A percentile compares a stretch with the other conserved stretches of the same genome.
Evolutionary conservation across 2,888 invertebrate genomes (phyloP).

Genomic region (Phalera bucephala): DNA sequence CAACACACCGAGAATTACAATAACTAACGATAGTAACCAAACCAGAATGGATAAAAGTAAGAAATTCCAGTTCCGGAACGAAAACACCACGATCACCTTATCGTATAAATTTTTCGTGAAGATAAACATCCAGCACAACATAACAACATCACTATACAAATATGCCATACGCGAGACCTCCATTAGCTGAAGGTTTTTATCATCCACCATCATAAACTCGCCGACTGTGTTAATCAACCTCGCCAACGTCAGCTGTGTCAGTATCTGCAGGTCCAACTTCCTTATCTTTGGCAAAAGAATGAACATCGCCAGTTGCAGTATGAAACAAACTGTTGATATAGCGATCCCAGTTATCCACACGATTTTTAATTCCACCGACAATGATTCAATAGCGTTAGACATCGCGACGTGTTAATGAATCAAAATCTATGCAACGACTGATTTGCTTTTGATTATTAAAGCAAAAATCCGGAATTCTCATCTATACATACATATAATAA

Average conservation of each 20-base stretch:
- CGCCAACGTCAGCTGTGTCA: conserved; percentile 51
- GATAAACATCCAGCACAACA: conserved; percentile 59
- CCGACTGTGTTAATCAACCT: conserved; percentile 44
- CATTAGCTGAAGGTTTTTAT: conserved; percentile 1
- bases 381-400: neutral
- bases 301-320: conserved; percentile 42
- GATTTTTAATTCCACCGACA: neutral
- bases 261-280: conserved; percentile 54
- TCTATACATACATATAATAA: no score
- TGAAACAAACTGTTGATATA: conserved; percentile 39
- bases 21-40: conserved; percentile 44
- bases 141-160: conserved; percentile 47
- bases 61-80: conserved; percentile 34
- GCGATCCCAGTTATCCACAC: conserved; percentile 48
- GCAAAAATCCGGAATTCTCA: no score
- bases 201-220: conserved; percentile 36
- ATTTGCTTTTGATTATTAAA: no score
- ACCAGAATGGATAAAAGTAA: conserved; percentile 30
- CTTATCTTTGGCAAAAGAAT: conserved; percentile 40
- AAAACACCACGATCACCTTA: conserved; percentile 55
- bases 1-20: conserved; percentile 39
- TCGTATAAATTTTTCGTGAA: conserved; percentile 62
- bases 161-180: conserved; percentile 35
- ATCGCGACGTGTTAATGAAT: neutral
- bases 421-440: no score